A percentile compares a stretch with the other conserved stretches of the same genome.
phyloP scores from a whole-genome alignment of 2,888 invertebrate species.

The Calliscelio sp. region DNA sequence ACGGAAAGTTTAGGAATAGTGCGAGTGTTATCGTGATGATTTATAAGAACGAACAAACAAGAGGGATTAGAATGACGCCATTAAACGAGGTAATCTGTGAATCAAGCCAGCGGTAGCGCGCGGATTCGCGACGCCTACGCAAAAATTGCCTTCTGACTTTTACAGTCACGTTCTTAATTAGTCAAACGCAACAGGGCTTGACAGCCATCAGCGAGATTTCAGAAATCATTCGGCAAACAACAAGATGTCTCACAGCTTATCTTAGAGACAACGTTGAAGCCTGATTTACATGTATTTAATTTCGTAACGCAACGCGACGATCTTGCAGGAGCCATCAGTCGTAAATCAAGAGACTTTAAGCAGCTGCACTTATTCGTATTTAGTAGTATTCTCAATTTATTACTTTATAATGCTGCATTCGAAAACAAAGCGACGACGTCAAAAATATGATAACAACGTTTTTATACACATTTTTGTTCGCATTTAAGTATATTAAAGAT shows the following conservation, averaged over 20 bases:
- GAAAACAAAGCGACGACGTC: slow-evolving; percentile 47
- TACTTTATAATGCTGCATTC: slow-evolving; percentile 57
- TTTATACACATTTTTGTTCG: slow-evolving; percentile 14
- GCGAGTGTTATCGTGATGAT: slow-evolving; percentile 81
- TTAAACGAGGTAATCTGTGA: slow-evolving; percentile 82
- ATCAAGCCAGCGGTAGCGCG: slow-evolving; percentile 79
- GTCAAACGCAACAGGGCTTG: slow-evolving; percentile 71
- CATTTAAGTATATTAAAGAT: slow-evolving; percentile 5
- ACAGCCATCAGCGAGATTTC: slow-evolving; percentile 76
- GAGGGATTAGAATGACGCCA: slow-evolving; percentile 80
- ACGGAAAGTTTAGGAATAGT: slow-evolving; percentile 77
- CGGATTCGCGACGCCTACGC: slow-evolving; percentile 62
- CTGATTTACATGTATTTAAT: slow-evolving; percentile 84
- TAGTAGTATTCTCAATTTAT: too few species aligned
- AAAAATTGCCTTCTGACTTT: slow-evolving; percentile 77
- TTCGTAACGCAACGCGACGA: slow-evolving; percentile 74
- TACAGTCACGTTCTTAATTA: slow-evolving; percentile 82
- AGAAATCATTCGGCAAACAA: slow-evolving; percentile 83
- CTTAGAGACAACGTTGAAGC: slow-evolving; percentile 81
- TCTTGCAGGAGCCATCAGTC: slow-evolving; percentile 69
- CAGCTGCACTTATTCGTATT: too few species aligned
- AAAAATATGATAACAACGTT: slow-evolving; percentile 50
- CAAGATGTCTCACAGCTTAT: slow-evolving; percentile 80
- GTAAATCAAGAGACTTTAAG: slow-evolving; percentile 69
- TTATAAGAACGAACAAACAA: slow-evolving; percentile 84